phyloP scores from a whole-genome alignment of 2,888 invertebrate species.

The Callyntrura guangdongensis region DNA sequence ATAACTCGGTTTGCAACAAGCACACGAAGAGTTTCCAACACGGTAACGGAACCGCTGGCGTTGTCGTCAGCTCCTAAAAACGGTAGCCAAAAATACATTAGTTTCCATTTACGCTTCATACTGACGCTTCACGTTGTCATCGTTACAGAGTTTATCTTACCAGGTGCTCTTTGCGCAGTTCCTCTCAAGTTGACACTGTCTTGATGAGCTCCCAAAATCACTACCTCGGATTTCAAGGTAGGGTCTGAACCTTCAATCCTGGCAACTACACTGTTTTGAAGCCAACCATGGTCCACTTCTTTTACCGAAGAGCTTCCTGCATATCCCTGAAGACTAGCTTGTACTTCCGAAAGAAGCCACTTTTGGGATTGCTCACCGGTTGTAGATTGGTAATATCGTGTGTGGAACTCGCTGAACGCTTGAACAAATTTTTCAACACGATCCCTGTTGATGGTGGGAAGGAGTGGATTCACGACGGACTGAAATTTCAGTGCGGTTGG shows the following conservation, averaged over 20 bases:
- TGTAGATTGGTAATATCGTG: constrained; percentile 59
- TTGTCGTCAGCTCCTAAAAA: constrained; percentile 79
- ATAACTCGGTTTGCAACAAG: constrained; percentile 62
- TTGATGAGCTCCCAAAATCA: constrained; percentile 79
- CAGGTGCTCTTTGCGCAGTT: constrained; percentile 53
- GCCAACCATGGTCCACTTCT: constrained; percentile 59
- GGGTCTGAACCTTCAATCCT: constrained; percentile 77
- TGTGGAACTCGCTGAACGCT: constrained; percentile 62
- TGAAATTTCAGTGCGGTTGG: constrained; percentile 48
- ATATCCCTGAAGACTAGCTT: constrained; percentile 50
- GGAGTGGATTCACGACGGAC: neutral
- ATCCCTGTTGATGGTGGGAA: constrained; percentile 7
- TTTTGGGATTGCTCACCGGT: constrained; percentile 62
- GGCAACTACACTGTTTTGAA: constrained; percentile 74
- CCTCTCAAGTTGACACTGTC: constrained; percentile 65
- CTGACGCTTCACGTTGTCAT: neutral
- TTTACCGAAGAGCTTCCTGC: constrained; percentile 50
- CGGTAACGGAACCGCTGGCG: constrained; percentile 71
- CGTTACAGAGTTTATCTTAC: constrained; percentile 10
- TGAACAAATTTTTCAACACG: constrained; percentile 62
- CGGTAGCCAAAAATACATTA: too few species aligned
- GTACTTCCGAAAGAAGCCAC: constrained; percentile 70
- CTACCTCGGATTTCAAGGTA: constrained; percentile 41
- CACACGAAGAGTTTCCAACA: constrained; percentile 74
- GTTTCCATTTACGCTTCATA: neutral